Evolutionary conservation across 2,797 vertebrate genomes (phyloP), one percentile per base, ranked within the genome.

Genomic region (Denticeps clupeoides): DNA sequence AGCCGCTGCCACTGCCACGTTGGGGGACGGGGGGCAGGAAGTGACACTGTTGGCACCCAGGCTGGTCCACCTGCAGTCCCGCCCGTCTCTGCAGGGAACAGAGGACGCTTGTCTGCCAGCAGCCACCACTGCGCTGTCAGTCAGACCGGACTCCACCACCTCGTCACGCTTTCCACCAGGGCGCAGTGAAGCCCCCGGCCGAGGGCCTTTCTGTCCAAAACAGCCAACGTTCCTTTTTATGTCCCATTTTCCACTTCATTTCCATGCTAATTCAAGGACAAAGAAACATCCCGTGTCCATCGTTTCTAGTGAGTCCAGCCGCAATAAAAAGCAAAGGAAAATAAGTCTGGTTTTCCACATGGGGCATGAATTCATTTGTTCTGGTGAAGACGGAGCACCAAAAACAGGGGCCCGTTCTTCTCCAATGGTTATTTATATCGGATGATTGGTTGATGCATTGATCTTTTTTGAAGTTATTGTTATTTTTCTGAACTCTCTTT

Each of bases 1-100:
- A n/a, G n/a, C n/a, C n/a, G n/a, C n/a, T n/a, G n/a, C n/a, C n/a
- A n/a, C n/a, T n/a, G n/a, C n/a, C n/a, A n/a, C n/a, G n/a, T n/a
- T n/a, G n/a, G n/a, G 81, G 62, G 69, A 63, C 62, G 74, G 71
- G 69, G 75, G 78, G 74, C 78, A 82, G 79, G 81, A 83, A 83
- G 81, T 80, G 76, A 43, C 35, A 45, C 38, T 8, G 27, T 15
- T 32, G 23, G 35, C 28, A 46, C 12, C 27, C 26, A 10, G 10
- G 16, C 21, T 35, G 5, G 35, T 9, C 35, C 35, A 38, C 11
- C 12, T 4, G 32, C 12, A 32, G 7, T 11, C n/a, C n/a, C n/a
- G n/a, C n/a, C n/a, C n/a, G n/a, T 78, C 78, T 69, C 66, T 56
- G 71, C 47, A 84, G 81, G 81, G 82, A 82, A 77, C 65, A 74